These are phyloP conservation scores for Eurois occulta DNA, from an alignment of 2,888 invertebrate genomes.

Conservation along the genomic window DNA sequence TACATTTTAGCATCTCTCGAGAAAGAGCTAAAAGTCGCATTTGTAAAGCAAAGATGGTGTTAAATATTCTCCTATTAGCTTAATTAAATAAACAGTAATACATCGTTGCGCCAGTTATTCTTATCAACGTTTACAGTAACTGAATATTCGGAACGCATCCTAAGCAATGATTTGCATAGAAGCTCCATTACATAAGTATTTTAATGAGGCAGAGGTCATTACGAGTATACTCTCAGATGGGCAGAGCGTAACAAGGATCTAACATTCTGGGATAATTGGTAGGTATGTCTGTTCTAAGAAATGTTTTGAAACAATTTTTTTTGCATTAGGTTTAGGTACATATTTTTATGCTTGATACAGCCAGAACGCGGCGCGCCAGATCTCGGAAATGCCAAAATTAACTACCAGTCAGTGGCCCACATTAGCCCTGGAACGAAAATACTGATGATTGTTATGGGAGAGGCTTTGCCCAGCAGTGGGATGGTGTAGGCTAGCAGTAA, in stretches of 20 bases:
- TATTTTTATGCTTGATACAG: not conserved
- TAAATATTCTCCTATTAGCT: not conserved
- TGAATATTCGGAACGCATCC: conserved; percentile 39
- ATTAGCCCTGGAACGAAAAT: not conserved
- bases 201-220: conserved; percentile 47
- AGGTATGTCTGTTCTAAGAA: not conserved
- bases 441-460: no score
- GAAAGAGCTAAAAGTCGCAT: not conserved
- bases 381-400: not conserved
- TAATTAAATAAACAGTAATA: not conserved
- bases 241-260: conserved; percentile 27
- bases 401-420: not conserved
- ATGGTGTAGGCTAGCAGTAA: not conserved
- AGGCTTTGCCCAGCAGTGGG: not conserved
- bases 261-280: conserved; percentile 20
- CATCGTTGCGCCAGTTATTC: conserved; percentile 3
- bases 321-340: not conserved
- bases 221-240: conserved; percentile 17
- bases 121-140: conserved; percentile 1
- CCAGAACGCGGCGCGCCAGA: not conserved
- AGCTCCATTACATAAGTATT: conserved; percentile 29
- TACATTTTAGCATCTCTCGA: not conserved
- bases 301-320: not conserved
- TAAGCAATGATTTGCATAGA: conserved; percentile 20
- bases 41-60: not conserved